Base-by-base conservation (phyloP, 2,888 invertebrate species). In the Linhomoeus sp. region DNA sequence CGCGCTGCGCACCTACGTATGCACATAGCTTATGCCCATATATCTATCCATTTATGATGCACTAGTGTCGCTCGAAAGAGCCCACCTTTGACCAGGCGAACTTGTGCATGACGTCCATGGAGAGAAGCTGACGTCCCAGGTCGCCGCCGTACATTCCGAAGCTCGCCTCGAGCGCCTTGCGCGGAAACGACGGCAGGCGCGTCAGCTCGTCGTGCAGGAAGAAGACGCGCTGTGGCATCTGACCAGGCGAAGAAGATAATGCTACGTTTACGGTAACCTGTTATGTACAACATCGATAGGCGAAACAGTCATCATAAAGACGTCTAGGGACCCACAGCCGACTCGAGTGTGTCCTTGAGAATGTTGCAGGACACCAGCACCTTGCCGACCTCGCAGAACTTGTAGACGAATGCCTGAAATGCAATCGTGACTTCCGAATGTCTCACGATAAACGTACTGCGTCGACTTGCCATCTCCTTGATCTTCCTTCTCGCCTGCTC, bases 171-270 rank as follows among this genome's bases (percentile, higher is more conserved):
- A 99, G 70, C 2, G 94, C 92, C 70, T 94, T 94, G 29, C 97
- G 75, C 0, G 97, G 97, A 66, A 99, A 99, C 0, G 94, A 85
- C 0, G 94, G 94, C 12, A 97, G 72, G 65, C 97, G 97, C 78
- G 92, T 90, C 12, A 99, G 73, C 67, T 99, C 97, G 62, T 99
- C 97, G 66, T 97, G 94, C 7, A 99, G 74, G 64, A 97, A 97
- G 2, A 92, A 88, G 3, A 97, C 92, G 53, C 94, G 76, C 70
- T 92, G 94, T 9, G 92, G 88, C 14, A 92, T 77, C 80, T 83
- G 64, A 47, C 59, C 62, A n/a, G n/a, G n/a, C n/a, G n/a, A n/a
- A n/a, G n/a, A n/a, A n/a, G n/a, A n/a, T n/a, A n/a, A n/a, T n/a
- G n/a, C n/a, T n/a, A n/a, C n/a, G n/a, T n/a, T n/a, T n/a, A n/a